Base-by-base conservation (phyloP, 92 coral and sea anemone genomes). In the Umimayanthus kanabou region DNA sequence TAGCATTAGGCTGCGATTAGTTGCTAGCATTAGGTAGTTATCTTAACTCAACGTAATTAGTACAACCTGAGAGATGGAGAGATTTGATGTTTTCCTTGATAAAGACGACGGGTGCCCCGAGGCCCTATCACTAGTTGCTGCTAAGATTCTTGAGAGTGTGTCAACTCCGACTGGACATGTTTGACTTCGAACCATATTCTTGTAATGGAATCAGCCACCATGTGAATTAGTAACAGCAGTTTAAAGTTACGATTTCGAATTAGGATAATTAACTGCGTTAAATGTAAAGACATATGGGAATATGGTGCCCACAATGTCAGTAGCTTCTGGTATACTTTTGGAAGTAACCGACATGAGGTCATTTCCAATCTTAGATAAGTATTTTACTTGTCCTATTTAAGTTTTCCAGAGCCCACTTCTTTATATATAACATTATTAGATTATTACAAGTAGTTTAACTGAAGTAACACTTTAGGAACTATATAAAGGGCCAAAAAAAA, bases 31-130 rank as follows among this genome's bases (percentile, higher is more conserved):
- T 55, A 11, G 20, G 15, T 57, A 15, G 66, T 20, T 39, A 49
- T 39, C 50, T 69, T 18, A 70, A 70, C 39, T 45, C 55, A 7
- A 69, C 69, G 16, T 45, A 47, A 37, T 78, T 78, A 45, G 87
- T 83, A 83, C 87, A 83, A 83, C 87, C 87, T 83, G 87, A 71
- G n/a, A 83, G 78, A 45, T 71, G 87, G 65, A 22, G 64, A 43
- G 76, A 47, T 83, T 69, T 71, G 87, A 47, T 25, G 87, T 33
- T 37, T 40, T 42, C 86, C 57, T 25, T 67, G 86, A n/a, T 26
- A 82, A 43, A 20, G 76, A 42, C 9, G 87, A 70, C 49, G 67
- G 45, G 22, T 70, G 26, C 18, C 78, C 87, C 18, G 25, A 55
- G 26, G 13, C 30, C 78, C 71, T 83, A 83, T 83, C 78, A 83